Evolutionary conservation across 64 coral and sea anemone species (phyloP).

Genomic region (Stichodactyla mertensii): DNA sequence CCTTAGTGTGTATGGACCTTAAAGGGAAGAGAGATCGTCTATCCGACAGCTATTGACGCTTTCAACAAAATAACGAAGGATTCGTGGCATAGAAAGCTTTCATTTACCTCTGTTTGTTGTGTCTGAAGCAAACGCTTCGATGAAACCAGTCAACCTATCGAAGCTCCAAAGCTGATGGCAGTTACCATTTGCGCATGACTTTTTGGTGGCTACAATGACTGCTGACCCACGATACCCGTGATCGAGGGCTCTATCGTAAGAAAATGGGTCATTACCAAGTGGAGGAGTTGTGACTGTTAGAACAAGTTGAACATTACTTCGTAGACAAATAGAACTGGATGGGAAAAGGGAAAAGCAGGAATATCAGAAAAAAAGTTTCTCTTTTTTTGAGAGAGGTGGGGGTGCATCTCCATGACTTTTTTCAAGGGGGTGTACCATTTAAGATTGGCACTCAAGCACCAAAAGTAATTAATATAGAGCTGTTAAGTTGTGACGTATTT

Average conservation of each 20-base stretch:
- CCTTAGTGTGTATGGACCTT: no score
- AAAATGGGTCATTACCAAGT: constrained; percentile 57
- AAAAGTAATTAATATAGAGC: no score
- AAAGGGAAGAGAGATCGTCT: no score
- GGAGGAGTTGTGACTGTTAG: constrained; percentile 82
- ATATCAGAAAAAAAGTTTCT: not conserved
- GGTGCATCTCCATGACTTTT: no score
- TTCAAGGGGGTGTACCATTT: no score
- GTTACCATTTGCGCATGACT: constrained; percentile 72
- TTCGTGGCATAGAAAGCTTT: no score
- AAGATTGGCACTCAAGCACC: no score
- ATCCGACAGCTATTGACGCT: no score
- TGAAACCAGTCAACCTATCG: constrained; percentile 68
- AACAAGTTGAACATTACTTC: constrained; percentile 72
- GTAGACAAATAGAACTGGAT: constrained; percentile 58
- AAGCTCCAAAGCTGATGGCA: constrained; percentile 85
- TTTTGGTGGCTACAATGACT: constrained; percentile 72
- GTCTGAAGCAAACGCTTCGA: constrained; percentile 81
- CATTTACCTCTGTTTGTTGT: constrained; percentile 71
- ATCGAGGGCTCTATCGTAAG: constrained; percentile 41
- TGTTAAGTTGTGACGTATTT: no score
- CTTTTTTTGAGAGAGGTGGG: no score
- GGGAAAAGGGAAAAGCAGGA: not conserved
- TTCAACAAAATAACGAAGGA: no score
- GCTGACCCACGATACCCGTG: constrained; percentile 61